Evolutionary conservation across 2,113 vertebrate genomes (phyloP), one percentile per base, ranked within the genome.

Genomic region (Menidia beryllina): DNA sequence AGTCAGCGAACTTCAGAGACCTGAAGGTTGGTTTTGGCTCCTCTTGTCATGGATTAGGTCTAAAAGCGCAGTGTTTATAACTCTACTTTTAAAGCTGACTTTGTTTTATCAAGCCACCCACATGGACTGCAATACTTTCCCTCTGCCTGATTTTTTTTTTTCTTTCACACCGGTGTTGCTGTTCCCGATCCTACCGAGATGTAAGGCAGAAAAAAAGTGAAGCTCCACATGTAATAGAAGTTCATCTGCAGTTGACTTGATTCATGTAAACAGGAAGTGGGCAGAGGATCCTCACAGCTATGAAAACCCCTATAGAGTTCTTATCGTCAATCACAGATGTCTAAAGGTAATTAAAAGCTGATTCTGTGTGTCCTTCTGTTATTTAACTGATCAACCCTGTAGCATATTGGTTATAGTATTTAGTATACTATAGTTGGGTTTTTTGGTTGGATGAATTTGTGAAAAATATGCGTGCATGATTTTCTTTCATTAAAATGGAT

Each of bases 41-140:
- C 1, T 39, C 57, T 81, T 51, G 49, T 30, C 39, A 39, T 80
- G 86, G 83, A 86, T 87, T 72, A 69, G 50, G 54, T 69, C 66
- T 86, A 82, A 89, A 84, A 75, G 79, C 53, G 21, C 15, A 45
- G 68, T 83, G 85, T 90, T 88, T 85, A 83, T 70, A 81, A 62
- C 68, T 74, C 57, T 34, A 72, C 71, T 87, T 90, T 86, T 82
- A 82, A 82, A 78, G 72, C 79, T 58, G 45, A 76, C 85, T 81
- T 81, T 86, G 70, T 88, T 89, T 80, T 73, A 87, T 91, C 82
- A 84, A 85, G 65, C 86, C 90, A 91, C 86, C 89, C 85, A 90
- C 70, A 20, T 61, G 27, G 75, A 86, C 72, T 83, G 17, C 53
- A 82, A 82, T 79, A 51, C 77, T 72, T 81, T 74, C 26, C 39